Evolutionary conservation across 2,113 vertebrate genomes (phyloP), one percentile per base, ranked within the genome.

Genomic region (Brachypodius melanocephalos): DNA sequence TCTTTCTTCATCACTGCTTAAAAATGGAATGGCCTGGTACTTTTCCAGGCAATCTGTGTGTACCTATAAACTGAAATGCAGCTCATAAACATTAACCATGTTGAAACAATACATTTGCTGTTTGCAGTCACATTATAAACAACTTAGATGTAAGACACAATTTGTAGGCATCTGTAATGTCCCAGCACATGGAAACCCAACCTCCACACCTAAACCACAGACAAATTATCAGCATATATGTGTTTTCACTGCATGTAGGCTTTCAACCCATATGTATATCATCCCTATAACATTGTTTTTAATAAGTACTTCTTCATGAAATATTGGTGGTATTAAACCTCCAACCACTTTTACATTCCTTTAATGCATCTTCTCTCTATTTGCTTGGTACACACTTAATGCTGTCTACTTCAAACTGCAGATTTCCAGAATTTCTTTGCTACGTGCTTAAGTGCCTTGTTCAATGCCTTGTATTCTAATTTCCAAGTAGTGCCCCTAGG

Each of bases 21-120:
- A 79, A 58, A 84, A 82, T 79, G 29, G 52, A 88, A 85, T 34
- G 22, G 77, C 38, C 65, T 96, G 54, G 36, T 94, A 79, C 29
- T 94, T 97, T 96, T 95, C 83, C 76, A 96, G 58, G 83, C 90
- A 83, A 79, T 91, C 87, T 91, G 69, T 95, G 91, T 63, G 55
- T 55, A 71, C 74, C 73, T 91, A 89, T 97, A 93, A 96, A 95
- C 84, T 36, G 93, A 97, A 91, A 93, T 86, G 88, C 48, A 95
- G 29, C 75, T 73, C 94, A 77, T 90, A 89, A 94, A 82, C 82
- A 74, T 93, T 95, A 94, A 85, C 73, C 69, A 61, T 31, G 61
- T 90, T 93, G 95, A 93, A 96, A 95, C 88, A 94, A 94, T 95
- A 76, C 66, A 66, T 65, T 91, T 0, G 4, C 89, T 96, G 51